Evolutionary conservation across 2,888 invertebrate genomes (phyloP).

Genomic region (Agrochola lota): DNA sequence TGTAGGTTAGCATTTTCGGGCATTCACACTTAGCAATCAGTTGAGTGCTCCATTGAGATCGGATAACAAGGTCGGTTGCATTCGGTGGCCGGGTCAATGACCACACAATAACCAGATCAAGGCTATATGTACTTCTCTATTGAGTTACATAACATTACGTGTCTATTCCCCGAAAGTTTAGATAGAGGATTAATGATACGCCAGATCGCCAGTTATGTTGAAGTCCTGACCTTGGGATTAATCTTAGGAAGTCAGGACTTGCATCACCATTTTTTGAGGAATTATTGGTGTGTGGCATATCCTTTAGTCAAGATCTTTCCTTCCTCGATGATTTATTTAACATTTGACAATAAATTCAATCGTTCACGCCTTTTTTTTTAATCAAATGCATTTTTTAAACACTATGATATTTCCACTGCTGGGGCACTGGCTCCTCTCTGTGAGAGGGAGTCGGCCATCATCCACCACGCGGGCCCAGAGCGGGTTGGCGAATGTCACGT

Average conservation of each 20-base stretch:
- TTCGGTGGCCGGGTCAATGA: constrained; percentile 31
- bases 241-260: neutral
- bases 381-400: too few relatives aligned
- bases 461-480: too few relatives aligned
- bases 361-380: too few relatives aligned
- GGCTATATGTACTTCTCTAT: constrained; percentile 18
- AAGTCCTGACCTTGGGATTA: neutral
- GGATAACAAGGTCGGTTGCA: constrained; percentile 39
- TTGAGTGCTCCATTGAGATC: constrained; percentile 33
- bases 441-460: too few relatives aligned
- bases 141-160: neutral
- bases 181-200: neutral
- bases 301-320: neutral
- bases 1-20: constrained; percentile 28
- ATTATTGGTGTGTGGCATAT: neutral
- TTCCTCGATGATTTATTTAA: neutral
- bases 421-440: too few relatives aligned
- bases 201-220: neutral
- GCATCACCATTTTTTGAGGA: neutral
- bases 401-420: too few relatives aligned
- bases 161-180: neutral
- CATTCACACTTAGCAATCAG: constrained; percentile 34
- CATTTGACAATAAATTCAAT: too few relatives aligned
- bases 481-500: too few relatives aligned
- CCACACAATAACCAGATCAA: constrained; percentile 38